Conservation (phyloP, 2,888 invertebrate genomes). For the Scrobipalpa atriplicella region DNA sequence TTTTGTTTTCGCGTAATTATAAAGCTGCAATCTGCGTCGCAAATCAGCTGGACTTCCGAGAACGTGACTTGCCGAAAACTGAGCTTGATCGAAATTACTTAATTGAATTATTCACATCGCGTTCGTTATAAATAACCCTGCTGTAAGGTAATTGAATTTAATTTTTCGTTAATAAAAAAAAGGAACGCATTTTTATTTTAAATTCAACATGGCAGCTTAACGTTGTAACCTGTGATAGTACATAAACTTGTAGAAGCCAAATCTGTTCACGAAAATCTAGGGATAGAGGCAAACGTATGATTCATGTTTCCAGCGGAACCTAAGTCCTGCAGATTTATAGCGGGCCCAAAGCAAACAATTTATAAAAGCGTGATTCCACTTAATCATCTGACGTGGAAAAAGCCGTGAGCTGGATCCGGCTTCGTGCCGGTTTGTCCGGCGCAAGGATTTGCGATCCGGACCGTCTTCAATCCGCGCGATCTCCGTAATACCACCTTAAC, state of each 20-base stretch:
- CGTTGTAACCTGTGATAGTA: too few relatives aligned
- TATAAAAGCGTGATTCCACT: conserved; percentile 29
- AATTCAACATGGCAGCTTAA: too few relatives aligned
- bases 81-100: conserved; percentile 5
- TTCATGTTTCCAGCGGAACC: conserved; percentile 17
- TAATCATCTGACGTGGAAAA: conserved; percentile 33
- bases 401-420: conserved; percentile 33
- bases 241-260: neutral
- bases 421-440: conserved; percentile 52
- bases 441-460: conserved; percentile 54
- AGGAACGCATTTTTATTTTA: neutral
- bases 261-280: neutral
- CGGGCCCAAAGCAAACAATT: conserved; percentile 21
- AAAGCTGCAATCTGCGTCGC: conserved; percentile 35
- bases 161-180: neutral
- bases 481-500: conserved; percentile 49
- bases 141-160: neutral
- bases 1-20: conserved; percentile 35
- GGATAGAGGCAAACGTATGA: neutral
- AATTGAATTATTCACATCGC: conserved; percentile 16
- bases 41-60: conserved; percentile 33
- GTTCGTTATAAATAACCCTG: neutral
- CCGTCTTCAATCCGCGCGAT: conserved; percentile 36
- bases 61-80: conserved; percentile 21
- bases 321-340: conserved; percentile 19